These are phyloP conservation scores for Dolichallabes microphthalmus DNA, from an alignment of 2,113 vertebrate genomes.

Conservation along the genomic window DNA sequence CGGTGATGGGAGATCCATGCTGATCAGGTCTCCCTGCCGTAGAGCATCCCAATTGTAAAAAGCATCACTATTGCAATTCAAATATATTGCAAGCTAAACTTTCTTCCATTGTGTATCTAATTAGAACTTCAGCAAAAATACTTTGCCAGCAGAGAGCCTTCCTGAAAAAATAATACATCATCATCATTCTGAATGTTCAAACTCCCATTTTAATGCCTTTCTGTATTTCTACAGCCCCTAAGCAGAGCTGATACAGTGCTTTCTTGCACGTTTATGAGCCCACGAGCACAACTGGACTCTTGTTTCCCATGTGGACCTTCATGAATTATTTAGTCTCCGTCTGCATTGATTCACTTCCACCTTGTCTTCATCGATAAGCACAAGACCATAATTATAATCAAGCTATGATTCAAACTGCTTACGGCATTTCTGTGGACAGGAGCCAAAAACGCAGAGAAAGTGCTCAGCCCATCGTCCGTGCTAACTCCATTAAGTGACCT, in stretches of 20 bases:
- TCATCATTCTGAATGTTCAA: conserved; percentile 49
- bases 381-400: conserved; percentile 58
- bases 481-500: conserved; percentile 55
- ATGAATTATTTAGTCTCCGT: conserved; percentile 67
- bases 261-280: conserved; percentile 46
- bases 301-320: conserved; percentile 48
- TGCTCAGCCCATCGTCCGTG: conserved; percentile 49
- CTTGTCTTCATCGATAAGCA: conserved; percentile 56
- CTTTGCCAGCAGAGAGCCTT: conserved; percentile 20
- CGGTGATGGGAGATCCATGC: background rate
- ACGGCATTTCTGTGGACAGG: conserved; percentile 41
- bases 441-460: conserved; percentile 19
- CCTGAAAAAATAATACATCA: conserved; percentile 6
- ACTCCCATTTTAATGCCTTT: conserved; percentile 50
- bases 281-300: conserved; percentile 57
- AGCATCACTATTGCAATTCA: background rate
- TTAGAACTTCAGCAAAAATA: conserved; percentile 24
- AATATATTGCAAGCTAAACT: background rate
- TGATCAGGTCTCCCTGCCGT: background rate
- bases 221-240: conserved; percentile 41
- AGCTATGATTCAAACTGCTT: conserved; percentile 58
- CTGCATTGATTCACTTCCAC: conserved; percentile 58
- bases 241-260: conserved; percentile 59
- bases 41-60: background rate
- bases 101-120: conserved; percentile 35